Conservation (phyloP, 2,888 invertebrate genomes). For the Sthenelais limicola region DNA sequence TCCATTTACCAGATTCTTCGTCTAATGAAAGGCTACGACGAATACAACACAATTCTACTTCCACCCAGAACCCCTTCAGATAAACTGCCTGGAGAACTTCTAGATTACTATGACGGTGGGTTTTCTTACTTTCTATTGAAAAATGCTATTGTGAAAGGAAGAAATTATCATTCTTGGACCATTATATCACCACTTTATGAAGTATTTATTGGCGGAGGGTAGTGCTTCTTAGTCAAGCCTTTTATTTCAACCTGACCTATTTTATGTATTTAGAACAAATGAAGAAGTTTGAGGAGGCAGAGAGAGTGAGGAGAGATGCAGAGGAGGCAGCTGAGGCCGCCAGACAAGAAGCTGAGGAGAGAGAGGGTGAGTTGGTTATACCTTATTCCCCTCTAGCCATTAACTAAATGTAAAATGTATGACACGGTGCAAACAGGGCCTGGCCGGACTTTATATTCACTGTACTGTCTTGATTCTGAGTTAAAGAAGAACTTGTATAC, state of each 20-base stretch:
- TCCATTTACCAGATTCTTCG: constrained; percentile 67
- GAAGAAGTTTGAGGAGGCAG: constrained; percentile 68
- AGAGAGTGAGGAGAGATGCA: constrained; percentile 60
- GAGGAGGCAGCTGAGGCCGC: constrained; percentile 62
- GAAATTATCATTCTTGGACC: too few species aligned
- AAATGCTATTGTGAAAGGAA: neutral
- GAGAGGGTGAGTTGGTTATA: constrained; percentile 17
- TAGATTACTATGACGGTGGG: constrained; percentile 69
- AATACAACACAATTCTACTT: constrained; percentile 70
- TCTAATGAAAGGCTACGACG: constrained; percentile 72
- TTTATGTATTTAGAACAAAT: constrained; percentile 63
- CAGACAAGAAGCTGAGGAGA: constrained; percentile 56
- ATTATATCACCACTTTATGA: too few species aligned
- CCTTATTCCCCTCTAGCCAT: too few species aligned
- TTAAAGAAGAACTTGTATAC: too few species aligned
- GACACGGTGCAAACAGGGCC: too few species aligned
- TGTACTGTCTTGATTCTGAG: too few species aligned
- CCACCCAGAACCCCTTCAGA: constrained; percentile 70
- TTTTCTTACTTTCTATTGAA: neutral
- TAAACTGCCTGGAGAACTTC: constrained; percentile 71
- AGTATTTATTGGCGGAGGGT: too few species aligned
- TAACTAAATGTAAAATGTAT: too few species aligned
- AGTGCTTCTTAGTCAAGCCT: constrained; percentile 13
- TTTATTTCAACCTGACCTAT: too few species aligned
- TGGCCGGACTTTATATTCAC: too few species aligned